Percentiles rank a stretch among this genome's conserved stretches.
These are phyloP conservation scores for Virgularia gustaviana DNA, from an alignment of 92 coral and sea anemone species.

Conservation along the genomic window DNA sequence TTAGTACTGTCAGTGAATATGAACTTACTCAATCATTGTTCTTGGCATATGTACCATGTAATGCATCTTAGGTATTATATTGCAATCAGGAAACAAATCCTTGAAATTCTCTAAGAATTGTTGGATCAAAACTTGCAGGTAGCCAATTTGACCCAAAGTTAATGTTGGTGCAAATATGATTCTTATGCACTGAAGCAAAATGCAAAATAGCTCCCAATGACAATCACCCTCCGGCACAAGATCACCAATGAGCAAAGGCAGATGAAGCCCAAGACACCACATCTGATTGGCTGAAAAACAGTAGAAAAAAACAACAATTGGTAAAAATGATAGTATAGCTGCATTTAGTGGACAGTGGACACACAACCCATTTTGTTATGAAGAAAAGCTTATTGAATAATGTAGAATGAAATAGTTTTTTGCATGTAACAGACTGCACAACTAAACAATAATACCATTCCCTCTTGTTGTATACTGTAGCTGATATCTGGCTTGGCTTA, in stretches of 20 bases:
- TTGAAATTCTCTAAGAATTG: constrained; percentile 34
- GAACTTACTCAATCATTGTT: constrained; percentile 48
- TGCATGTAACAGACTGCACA: too few relatives aligned
- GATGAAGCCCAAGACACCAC: constrained; percentile 60
- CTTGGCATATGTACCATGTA: constrained; percentile 67
- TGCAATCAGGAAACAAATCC: constrained; percentile 44
- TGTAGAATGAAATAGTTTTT: too few relatives aligned
- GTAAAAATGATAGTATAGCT: too few relatives aligned
- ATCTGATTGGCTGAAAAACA: constrained; percentile 62
- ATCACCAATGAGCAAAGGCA: constrained; percentile 56
- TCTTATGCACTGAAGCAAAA: constrained; percentile 43
- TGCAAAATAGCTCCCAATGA: constrained; percentile 52
- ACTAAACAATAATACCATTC: too few relatives aligned
- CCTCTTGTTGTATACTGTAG: too few relatives aligned
- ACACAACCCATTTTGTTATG: too few relatives aligned
- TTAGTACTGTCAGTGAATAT: too few relatives aligned
- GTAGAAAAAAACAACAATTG: too few relatives aligned
- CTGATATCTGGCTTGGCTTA: too few relatives aligned
- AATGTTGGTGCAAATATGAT: constrained; percentile 50
- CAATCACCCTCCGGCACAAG: constrained; percentile 57
- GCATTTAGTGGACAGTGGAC: too few relatives aligned
- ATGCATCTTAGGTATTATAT: constrained; percentile 65
- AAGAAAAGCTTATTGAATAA: too few relatives aligned
- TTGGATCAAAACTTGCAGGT: constrained; percentile 54
- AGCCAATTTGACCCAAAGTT: constrained; percentile 39